Percentiles rank a stretch among this genome's conserved stretches.
Conservation (phyloP, 1,140 invertebrate species). For the Cotesia glomerata region DNA sequence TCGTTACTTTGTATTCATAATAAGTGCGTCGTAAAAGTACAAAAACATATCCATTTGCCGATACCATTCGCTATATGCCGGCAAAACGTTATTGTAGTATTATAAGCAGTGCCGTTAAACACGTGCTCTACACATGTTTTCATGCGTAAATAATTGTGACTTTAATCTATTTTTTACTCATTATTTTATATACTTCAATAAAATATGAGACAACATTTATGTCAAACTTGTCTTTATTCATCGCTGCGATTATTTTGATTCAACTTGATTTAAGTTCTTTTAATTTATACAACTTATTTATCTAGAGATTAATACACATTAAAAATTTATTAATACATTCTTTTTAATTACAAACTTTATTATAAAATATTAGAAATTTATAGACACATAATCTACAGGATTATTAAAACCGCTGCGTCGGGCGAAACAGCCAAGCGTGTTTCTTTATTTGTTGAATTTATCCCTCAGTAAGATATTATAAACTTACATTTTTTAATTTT, state of each 20-base stretch:
- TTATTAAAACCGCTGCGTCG: slow-evolving; percentile 33
- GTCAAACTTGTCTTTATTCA: not conserved
- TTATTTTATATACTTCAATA: not conserved
- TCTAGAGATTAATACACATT: not conserved
- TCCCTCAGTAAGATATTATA: slow-evolving; percentile 32
- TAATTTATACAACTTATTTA: not conserved
- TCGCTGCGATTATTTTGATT: not conserved
- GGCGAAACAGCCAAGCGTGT: slow-evolving; percentile 6
- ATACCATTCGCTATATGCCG: slow-evolving; percentile 37
- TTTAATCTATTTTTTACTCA: slow-evolving; percentile 12
- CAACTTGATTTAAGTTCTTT: not conserved
- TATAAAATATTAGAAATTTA: slow-evolving; percentile 38
- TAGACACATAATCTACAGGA: slow-evolving; percentile 41
- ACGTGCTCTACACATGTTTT: slow-evolving; percentile 31
- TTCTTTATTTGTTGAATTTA: not conserved
- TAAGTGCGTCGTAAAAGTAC: slow-evolving; percentile 50
- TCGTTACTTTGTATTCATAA: slow-evolving; percentile 47
- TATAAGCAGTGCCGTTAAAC: slow-evolving; percentile 29
- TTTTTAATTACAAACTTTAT: slow-evolving; percentile 21
- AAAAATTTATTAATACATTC: not conserved
- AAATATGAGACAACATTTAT: not conserved
- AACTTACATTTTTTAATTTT: slow-evolving; percentile 39
- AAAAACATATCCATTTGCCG: slow-evolving; percentile 55
- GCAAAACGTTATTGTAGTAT: slow-evolving; percentile 23
- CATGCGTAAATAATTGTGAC: slow-evolving; percentile 24